A percentile compares a stretch with the other conserved stretches of the same genome.
Conservation (phyloP, 2,113 vertebrate genomes). For the Tinamus guttatus region DNA sequence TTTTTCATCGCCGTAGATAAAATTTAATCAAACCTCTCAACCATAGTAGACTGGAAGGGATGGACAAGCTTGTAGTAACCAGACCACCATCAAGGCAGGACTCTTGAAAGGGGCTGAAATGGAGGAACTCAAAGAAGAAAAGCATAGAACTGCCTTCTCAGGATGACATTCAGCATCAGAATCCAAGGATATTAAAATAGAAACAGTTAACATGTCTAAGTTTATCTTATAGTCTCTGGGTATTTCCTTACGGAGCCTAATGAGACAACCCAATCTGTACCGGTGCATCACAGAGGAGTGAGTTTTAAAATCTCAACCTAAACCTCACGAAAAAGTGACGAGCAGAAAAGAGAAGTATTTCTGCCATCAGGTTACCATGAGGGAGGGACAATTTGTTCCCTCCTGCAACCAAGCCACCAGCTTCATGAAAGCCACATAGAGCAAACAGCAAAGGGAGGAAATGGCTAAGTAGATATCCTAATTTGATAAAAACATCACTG, state of each 20-base stretch:
- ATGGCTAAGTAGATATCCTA: neutral
- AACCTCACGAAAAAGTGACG: too few species aligned
- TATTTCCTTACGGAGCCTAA: neutral
- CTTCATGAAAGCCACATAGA: neutral
- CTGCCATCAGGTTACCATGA: too few species aligned
- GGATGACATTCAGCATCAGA: neutral
- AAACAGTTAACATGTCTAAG: neutral
- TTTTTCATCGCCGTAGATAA: neutral
- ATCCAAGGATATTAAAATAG: neutral
- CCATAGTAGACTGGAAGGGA: too few species aligned
- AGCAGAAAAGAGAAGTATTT: too few species aligned
- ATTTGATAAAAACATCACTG: neutral
- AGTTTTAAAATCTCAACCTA: neutral
- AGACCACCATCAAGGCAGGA: fast-evolving
- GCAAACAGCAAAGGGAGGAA: neutral
- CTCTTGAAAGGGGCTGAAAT: neutral
- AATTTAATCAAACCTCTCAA: neutral
- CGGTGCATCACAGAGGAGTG: neutral
- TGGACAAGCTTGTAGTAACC: neutral
- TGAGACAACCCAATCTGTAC: neutral
- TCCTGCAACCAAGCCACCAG: neutral
- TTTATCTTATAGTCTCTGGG: neutral
- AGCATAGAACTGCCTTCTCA: neutral
- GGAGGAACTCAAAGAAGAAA: neutral
- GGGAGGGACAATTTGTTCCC: too few species aligned